Percentiles rank a stretch among this genome's conserved stretches.
These are phyloP conservation scores for Laspeyria flexula DNA, from an alignment of 2,888 invertebrate genomes.

Conservation along the genomic window DNA sequence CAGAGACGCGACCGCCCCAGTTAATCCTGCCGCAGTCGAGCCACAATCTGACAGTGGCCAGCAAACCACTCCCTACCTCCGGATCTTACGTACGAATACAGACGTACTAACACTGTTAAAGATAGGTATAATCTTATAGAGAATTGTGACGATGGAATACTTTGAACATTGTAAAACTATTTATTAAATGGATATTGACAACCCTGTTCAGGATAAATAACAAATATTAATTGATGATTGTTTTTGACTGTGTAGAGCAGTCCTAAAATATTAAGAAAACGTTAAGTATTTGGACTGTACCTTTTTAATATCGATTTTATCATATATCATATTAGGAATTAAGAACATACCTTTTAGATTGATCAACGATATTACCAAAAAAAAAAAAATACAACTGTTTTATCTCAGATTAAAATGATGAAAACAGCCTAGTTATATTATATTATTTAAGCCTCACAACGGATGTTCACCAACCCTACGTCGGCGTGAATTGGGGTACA, in stretches of 20 bases:
- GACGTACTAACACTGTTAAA: constrained; percentile 10
- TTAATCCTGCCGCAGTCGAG: constrained; percentile 66
- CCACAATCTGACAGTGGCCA: constrained; percentile 73
- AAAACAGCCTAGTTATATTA: neutral
- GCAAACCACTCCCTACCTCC: constrained; percentile 44
- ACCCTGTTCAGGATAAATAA: neutral
- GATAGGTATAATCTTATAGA: neutral
- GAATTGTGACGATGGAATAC: constrained; percentile 2
- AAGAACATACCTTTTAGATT: too few relatives aligned
- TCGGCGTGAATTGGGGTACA: constrained; percentile 54
- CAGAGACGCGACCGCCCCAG: constrained; percentile 52
- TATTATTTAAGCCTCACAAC: constrained; percentile 1
- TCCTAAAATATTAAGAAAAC: too few relatives aligned
- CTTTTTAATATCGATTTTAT: too few relatives aligned
- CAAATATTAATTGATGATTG: too few relatives aligned
- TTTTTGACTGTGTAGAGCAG: too few relatives aligned
- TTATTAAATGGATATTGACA: neutral
- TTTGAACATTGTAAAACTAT: neutral
- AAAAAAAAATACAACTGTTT: too few relatives aligned
- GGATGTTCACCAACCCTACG: constrained; percentile 47
- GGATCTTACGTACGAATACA: constrained; percentile 27
- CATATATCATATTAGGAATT: too few relatives aligned
- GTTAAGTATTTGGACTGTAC: too few relatives aligned
- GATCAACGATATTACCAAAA: too few relatives aligned
- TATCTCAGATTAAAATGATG: too few relatives aligned